phyloP scores from a whole-genome alignment of 2,113 vertebrate species.

The Capreolus pygargus region DNA sequence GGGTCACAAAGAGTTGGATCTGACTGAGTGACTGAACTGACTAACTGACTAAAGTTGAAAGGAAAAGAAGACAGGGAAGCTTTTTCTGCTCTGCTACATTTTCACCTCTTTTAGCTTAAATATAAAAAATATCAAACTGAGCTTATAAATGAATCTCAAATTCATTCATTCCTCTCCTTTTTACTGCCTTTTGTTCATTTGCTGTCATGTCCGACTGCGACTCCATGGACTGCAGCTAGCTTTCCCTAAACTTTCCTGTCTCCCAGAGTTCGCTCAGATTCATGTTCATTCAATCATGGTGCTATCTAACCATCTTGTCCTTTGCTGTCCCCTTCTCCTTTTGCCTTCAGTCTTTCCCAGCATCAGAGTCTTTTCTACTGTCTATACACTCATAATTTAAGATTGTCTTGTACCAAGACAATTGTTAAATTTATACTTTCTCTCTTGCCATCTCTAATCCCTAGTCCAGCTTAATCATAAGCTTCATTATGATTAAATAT shows the following conservation, averaged over 20 bases:
- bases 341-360: background rate
- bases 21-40: background rate
- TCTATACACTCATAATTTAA: background rate
- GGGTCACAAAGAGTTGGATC: background rate
- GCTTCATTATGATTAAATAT: background rate
- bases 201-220: background rate
- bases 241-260: background rate
- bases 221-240: background rate
- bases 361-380: background rate
- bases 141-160: background rate
- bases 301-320: background rate
- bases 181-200: background rate
- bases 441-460: background rate
- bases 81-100: background rate
- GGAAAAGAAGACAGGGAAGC: background rate
- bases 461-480: background rate
- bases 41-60: background rate
- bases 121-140: background rate
- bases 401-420: background rate
- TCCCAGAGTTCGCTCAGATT: background rate
- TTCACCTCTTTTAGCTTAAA: background rate
- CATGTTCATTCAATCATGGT: background rate
- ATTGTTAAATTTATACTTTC: background rate
- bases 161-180: background rate
- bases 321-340: background rate